Conservation (phyloP, 2,797 vertebrate genomes). For the Clamator glandarius region DNA sequence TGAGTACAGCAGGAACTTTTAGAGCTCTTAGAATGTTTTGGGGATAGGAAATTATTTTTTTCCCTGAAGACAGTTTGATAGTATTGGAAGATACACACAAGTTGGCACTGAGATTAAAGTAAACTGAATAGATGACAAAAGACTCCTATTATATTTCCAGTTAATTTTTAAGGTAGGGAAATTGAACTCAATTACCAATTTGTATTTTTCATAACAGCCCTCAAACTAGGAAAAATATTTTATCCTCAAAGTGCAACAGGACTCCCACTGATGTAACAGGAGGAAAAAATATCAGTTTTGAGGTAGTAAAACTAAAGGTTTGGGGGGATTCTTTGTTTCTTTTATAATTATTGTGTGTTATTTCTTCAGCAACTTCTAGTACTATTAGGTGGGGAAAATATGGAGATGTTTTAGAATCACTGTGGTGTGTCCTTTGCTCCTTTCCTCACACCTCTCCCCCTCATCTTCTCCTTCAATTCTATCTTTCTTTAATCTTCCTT, state of each 20-base stretch:
- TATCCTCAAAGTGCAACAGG: background rate
- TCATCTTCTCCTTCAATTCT: background rate
- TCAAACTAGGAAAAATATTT: background rate
- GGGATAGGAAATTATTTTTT: background rate
- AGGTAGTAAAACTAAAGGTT: background rate
- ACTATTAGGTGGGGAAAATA: background rate
- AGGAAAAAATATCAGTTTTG: background rate
- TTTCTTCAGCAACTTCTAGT: background rate
- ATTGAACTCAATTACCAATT: background rate
- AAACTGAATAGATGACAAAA: background rate
- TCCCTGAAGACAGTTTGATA: background rate
- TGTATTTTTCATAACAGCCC: background rate
- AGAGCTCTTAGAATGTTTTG: background rate
- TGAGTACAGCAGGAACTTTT: background rate
- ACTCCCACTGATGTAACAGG: background rate
- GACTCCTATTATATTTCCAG: background rate
- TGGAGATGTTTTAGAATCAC: background rate
- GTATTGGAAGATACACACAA: background rate
- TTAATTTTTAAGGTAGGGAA: background rate
- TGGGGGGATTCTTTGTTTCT: too few relatives aligned
- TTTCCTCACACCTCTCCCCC: background rate
- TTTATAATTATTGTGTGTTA: background rate
- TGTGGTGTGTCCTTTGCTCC: background rate
- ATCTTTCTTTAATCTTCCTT: background rate
- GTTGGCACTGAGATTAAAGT: background rate